These are phyloP conservation scores for Lasioglossum baleicum DNA, from an alignment of 1,140 invertebrate genomes.

Conservation along the genomic window DNA sequence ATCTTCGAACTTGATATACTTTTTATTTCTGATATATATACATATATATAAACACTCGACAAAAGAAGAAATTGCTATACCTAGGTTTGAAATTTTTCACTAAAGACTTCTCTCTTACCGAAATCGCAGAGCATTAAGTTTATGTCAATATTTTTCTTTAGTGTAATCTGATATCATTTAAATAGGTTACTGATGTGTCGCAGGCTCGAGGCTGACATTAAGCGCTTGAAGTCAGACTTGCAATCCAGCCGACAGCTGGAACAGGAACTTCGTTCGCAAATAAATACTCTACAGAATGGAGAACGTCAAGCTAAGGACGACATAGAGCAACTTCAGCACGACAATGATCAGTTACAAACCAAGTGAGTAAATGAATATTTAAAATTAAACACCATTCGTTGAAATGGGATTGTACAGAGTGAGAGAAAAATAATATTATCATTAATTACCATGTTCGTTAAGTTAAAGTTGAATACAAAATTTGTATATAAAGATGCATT, in stretches of 20 bases:
- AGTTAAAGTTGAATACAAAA: no score
- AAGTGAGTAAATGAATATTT: constrained; percentile 81
- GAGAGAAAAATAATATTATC: no score
- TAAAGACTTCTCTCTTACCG: constrained; percentile 2
- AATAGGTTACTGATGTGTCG: constrained; percentile 79
- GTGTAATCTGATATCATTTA: constrained; percentile 59
- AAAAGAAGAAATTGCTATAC: constrained; percentile 4
- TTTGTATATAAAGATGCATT: no score
- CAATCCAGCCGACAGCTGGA: constrained; percentile 88
- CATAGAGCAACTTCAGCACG: constrained; percentile 88
- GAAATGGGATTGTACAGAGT: no score
- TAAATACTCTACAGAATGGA: constrained; percentile 82
- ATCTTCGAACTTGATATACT: not conserved
- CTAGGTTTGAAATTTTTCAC: constrained; percentile 30
- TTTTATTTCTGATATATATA: not conserved
- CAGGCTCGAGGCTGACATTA: constrained; percentile 86
- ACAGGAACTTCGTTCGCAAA: constrained; percentile 91
- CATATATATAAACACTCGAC: no score
- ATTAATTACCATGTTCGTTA: no score
- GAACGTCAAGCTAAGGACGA: constrained; percentile 89
- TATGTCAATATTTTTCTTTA: constrained; percentile 41
- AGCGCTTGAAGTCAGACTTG: constrained; percentile 90
- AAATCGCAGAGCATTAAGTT: constrained; percentile 1
- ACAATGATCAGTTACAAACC: constrained; percentile 90
- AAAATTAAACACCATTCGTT: not conserved